Percentiles rank a stretch among this genome's conserved stretches.
phyloP scores from a whole-genome alignment of 2,797 vertebrate species.

The Argya squamiceps region DNA sequence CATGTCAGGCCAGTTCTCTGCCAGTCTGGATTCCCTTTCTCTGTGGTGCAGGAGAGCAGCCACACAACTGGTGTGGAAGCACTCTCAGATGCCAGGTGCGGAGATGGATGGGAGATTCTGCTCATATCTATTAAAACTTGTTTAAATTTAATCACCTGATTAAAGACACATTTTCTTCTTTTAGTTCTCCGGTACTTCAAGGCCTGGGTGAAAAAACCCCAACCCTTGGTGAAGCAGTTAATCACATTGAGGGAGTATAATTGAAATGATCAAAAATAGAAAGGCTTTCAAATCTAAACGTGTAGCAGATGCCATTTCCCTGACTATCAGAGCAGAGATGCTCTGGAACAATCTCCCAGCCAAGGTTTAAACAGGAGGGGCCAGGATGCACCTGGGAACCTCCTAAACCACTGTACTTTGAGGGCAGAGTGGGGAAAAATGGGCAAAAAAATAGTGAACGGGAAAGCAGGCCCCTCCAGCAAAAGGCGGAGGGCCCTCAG shows the following conservation, averaged over 20 bases:
- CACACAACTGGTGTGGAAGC: not conserved
- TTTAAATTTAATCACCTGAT: not conserved
- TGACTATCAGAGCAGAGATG: not conserved
- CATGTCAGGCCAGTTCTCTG: not conserved
- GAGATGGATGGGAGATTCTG: not conserved
- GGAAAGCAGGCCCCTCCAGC: not conserved
- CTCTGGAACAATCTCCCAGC: not conserved
- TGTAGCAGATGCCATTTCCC: not conserved
- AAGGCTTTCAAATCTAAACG: not conserved
- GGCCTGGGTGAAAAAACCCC: not conserved
- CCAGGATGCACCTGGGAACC: not conserved
- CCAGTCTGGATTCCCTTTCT: not conserved
- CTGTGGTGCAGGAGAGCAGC: not conserved
- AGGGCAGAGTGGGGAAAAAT: not conserved
- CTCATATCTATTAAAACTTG: not conserved
- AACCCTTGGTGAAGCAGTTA: not conserved
- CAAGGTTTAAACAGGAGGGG: not conserved
- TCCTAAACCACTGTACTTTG: not conserved
- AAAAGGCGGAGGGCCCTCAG: too few species aligned
- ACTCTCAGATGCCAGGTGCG: not conserved
- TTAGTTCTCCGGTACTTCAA: not conserved
- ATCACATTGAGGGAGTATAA: conserved; percentile 4
- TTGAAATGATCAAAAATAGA: conserved; percentile 48
- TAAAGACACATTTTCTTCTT: not conserved
- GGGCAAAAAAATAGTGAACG: not conserved